Base-by-base conservation (phyloP, 92 coral and sea anemone species). In the Palythoa grandiflora region DNA sequence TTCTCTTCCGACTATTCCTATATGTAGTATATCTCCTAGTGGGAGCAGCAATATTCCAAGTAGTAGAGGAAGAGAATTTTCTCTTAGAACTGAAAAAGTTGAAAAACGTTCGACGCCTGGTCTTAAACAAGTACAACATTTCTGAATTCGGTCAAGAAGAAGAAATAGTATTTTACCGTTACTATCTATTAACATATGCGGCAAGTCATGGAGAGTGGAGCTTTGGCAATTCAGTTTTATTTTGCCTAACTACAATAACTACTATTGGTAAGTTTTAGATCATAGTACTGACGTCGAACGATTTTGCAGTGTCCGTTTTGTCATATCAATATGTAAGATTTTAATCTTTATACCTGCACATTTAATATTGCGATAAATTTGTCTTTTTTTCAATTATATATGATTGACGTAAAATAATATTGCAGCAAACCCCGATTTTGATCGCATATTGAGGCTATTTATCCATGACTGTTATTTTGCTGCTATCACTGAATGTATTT, bases 1-100 rank as follows among this genome's bases (percentile, higher is more conserved):
- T 77, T 21, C 1, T 54, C 44, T 5, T 77, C 14, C 35, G 95
- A 74, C 13, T 89, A 38, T 1, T 50, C 12, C 12, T 94, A 2
- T 93, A 89, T 38, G 13, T 70, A 50, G 83, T 79, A 20, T 94
- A 89, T 83, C 83, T 93, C 20, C 73, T 91, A 3, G 79, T 77
- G 1, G 98, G 98, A 1, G 95, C 96, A 3, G 92, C 92, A 8
- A 71, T 93, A 44, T 93, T 94, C 60, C 93, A 89, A 85, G 93
- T 81, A 38, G 86, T 94, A 8, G 98, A 94, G 60, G 61, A 83
- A 13, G 77, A 87, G 13, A 38, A 78, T 8, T 90, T 89, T 35
- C 17, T 21, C 9, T 38, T 3, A 15, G 86, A 87, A 20, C 66
- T 87, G 6, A 54, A 71, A 20, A 35, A 70, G 7, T 71, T 83